Evolutionary conservation across 2,888 invertebrate species (phyloP), one percentile per base, ranked within the genome.

Genomic region (Corbicula japonica): DNA sequence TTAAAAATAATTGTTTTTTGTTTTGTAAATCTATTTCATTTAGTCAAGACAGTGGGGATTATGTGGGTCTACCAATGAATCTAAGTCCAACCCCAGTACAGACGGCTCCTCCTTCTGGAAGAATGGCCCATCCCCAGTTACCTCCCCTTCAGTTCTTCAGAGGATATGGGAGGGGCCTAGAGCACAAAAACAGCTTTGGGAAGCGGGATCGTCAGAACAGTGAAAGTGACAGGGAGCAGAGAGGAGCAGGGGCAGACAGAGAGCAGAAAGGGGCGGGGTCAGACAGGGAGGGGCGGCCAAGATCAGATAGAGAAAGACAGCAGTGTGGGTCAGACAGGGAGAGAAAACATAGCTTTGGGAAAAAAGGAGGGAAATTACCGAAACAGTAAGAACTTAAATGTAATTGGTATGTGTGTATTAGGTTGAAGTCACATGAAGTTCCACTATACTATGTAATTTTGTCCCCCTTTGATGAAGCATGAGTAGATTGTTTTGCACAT

Each of bases 361-460:
- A 73, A 34, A 75, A 77, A 38, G 69, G 76, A 54, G 75, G 76
- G 26, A 72, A 73, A 46, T 60, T 71, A 48, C 82, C 81, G 2
- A 82, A 77, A 62, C 74, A 75, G 84, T 82, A 70, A 82, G 79
- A n/a, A n/a, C n/a, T n/a, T n/a, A n/a, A n/a, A n/a, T n/a, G n/a
- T n/a, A n/a, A n/a, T n/a, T n/a, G n/a, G n/a, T n/a, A n/a, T n/a
- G n/a, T n/a, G n/a, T n/a, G n/a, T n/a, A n/a, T n/a, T n/a, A n/a
- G n/a, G n/a, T n/a, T n/a, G n/a, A n/a, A n/a, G n/a, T n/a, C n/a
- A n/a, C n/a, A n/a, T n/a, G n/a, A n/a, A n/a, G n/a, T n/a, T n/a
- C n/a, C n/a, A n/a, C n/a, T n/a, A n/a, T n/a, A n/a, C n/a, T n/a
- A n/a, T n/a, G n/a, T n/a, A n/a, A n/a, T n/a, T n/a, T n/a, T n/a